These are phyloP conservation scores for Diachasma alloeum DNA, from an alignment of 1,140 invertebrate genomes.

Conservation along the genomic window DNA sequence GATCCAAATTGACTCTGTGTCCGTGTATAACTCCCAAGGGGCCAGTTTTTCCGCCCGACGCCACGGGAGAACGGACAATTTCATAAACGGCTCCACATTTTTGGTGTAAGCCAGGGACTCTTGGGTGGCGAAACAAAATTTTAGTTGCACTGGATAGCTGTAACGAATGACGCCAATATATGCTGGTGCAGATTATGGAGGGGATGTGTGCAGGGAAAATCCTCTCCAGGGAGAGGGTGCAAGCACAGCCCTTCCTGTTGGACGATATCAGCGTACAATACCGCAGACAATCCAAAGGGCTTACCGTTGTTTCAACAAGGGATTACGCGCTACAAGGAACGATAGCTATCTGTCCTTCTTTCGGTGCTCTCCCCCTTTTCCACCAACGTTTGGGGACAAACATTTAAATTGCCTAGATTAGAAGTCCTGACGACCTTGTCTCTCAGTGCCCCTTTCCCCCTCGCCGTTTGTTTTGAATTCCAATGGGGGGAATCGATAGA, in stretches of 20 bases:
- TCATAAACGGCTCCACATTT: background rate
- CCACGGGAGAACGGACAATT: background rate
- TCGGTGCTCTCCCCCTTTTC: conserved; percentile 16
- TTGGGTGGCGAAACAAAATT: no score
- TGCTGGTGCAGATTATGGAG: background rate
- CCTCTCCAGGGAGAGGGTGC: conserved; percentile 32
- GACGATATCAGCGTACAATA: conserved; percentile 47
- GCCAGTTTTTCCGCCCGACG: background rate
- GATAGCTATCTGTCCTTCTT: conserved; percentile 25
- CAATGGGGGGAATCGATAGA: background rate
- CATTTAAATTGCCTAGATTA: conserved; percentile 56
- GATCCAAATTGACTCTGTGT: background rate
- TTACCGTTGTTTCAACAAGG: conserved; percentile 57
- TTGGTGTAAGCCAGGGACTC: background rate
- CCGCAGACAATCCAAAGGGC: conserved; percentile 53
- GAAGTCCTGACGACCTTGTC: conserved; percentile 2
- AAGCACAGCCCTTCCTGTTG: conserved; percentile 37
- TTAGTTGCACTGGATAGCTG: background rate
- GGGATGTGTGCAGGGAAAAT: conserved; percentile 19
- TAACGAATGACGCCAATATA: background rate
- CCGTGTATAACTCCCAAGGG: background rate
- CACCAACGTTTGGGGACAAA: conserved; percentile 44
- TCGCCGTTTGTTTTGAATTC: background rate
- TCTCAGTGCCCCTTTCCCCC: conserved; percentile 10
- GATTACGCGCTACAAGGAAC: conserved; percentile 47